Percentiles rank a stretch among this genome's conserved stretches.
These are phyloP conservation scores for Heliconius nattereri DNA, from an alignment of 1,140 invertebrate genomes.

Conservation along the genomic window DNA sequence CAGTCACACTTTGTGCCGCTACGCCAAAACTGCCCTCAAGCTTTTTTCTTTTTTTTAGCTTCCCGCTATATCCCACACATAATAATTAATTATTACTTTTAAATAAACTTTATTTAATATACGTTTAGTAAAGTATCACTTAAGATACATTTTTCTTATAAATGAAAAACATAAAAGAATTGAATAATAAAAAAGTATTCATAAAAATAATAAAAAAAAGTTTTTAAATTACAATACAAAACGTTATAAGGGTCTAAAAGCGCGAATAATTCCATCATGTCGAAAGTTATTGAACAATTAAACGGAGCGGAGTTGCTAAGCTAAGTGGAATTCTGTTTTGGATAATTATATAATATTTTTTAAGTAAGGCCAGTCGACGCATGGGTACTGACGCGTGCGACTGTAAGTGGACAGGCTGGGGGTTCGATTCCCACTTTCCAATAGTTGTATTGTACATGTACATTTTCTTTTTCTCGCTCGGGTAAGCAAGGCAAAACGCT, in stretches of 20 bases:
- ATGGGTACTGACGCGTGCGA: too few species aligned
- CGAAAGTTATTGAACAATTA: conserved; percentile 16
- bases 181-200: not conserved
- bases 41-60: too few species aligned
- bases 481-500: too few species aligned
- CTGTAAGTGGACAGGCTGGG: too few species aligned
- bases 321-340: conserved; percentile 13
- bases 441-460: too few species aligned
- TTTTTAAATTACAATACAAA: not conserved
- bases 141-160: not conserved
- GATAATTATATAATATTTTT: not conserved
- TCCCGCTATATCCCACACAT: too few species aligned
- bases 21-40: too few species aligned
- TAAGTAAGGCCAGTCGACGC: not conserved
- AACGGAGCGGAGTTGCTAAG: not conserved
- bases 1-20: too few species aligned
- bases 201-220: conserved; percentile 1
- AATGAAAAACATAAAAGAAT: not conserved
- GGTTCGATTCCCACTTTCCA: too few species aligned
- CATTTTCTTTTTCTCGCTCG: too few species aligned
- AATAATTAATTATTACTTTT: not conserved
- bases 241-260: not conserved
- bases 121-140: not conserved
- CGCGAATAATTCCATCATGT: conserved; percentile 3
- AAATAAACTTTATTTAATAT: not conserved